phyloP scores from a whole-genome alignment of 2,797 vertebrate species.

The Merluccius polli region DNA sequence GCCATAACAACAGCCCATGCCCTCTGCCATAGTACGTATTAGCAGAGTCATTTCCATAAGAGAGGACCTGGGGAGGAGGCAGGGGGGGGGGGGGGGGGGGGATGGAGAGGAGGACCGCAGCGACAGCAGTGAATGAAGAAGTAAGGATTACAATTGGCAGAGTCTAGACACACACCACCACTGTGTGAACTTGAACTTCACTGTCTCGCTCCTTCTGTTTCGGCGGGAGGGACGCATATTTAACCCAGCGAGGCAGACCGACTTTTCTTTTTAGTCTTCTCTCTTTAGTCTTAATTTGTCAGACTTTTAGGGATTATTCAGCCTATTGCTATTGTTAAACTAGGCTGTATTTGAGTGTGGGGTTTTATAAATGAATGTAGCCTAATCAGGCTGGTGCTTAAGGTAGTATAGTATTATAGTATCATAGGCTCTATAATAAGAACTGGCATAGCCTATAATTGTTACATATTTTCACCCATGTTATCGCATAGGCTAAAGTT shows the following conservation, averaged over 20 bases:
- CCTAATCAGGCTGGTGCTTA: too few relatives aligned
- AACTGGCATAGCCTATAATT: too few relatives aligned
- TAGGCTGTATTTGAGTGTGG: too few relatives aligned
- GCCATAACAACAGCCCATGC: conserved; percentile 91
- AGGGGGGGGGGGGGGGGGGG: conserved; percentile 21
- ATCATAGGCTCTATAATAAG: too few relatives aligned
- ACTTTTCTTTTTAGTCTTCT: neutral
- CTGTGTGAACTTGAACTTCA: conserved; percentile 81
- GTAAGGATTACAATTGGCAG: conserved; percentile 35
- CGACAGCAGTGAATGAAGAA: conserved; percentile 60
- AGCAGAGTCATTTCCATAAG: conserved; percentile 34
- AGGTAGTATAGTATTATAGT: too few relatives aligned
- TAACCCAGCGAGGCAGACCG: neutral
- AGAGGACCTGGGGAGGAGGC: conserved; percentile 1
- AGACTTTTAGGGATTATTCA: neutral
- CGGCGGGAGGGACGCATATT: neutral
- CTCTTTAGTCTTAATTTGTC: neutral
- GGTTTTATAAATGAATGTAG: too few relatives aligned
- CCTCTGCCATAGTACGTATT: conserved; percentile 59
- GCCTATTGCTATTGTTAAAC: neutral
- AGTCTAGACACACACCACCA: conserved; percentile 61
- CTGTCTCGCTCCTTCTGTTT: conserved; percentile 37
- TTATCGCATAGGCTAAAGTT: neutral
- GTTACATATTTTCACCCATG: too few relatives aligned
- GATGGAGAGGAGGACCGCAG: conserved; percentile 28